Evolutionary conservation across 1,140 invertebrate species (phyloP), one percentile per base, ranked within the genome.

Genomic region (Nasonia giraulti): DNA sequence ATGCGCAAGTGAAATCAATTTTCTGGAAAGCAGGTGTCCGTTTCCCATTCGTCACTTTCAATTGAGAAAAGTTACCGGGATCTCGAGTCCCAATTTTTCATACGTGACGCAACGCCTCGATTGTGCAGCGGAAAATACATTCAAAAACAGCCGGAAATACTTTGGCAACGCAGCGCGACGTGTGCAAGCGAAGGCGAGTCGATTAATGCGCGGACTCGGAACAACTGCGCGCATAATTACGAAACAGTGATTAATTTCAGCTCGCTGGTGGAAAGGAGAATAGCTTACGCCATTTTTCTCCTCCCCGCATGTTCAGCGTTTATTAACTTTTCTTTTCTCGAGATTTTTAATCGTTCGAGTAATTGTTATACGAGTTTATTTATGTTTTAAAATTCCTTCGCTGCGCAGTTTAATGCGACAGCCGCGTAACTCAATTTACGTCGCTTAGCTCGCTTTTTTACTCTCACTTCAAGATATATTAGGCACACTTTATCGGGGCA

Each of bases 231-330:
- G 37, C 5, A 23, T 83, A 83, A 83, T 83, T 83, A 78, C 73
- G 82, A 73, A 27, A 83, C 23, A 2, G 62, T 78, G 33, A 83
- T 83, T 83, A 76, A 83, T 83, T 78, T 78, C 12, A 31, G 50
- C 8, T 8, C 27, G 6, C 20, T 17, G 12, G 27, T 8, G n/a
- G 2, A 50, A 23, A 50, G 44, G n/a, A 77, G 20, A 44, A 44
- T 7, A 37, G 8, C 47, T 40, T 27, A 75, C 40, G 37, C 68
- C 69, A 62, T 75, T 55, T 20, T 82, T 76, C 73, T 55, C 62
- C 10, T 33, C 73, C 80, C 27, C 27, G 27, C 27, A 27, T 27
- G 27, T 50, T 40, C 44, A 31, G 27, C 73, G 14, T 50, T 17
- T 50, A 12, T 14, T 50, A 50, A 14, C 10, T 14, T 76, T 82